A percentile compares a stretch with the other conserved stretches of the same genome.
phyloP scores from a whole-genome alignment of 2,888 invertebrate genomes.

The Boloria euphrosyne region DNA sequence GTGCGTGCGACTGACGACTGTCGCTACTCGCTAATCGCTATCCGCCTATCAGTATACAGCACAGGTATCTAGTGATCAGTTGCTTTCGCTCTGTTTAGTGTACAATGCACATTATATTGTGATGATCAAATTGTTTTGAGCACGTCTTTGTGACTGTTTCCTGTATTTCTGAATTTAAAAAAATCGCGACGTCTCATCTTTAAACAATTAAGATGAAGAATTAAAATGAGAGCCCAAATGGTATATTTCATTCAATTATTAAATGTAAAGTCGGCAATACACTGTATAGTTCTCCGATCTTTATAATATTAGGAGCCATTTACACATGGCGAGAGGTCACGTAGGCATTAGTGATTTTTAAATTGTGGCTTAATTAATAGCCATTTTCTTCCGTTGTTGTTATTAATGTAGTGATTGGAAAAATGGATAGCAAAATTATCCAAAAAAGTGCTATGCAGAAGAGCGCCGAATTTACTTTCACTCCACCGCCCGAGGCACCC shows the following conservation, averaged over 20 bases:
- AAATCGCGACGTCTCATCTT: slow-evolving; percentile 1
- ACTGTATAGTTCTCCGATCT: slow-evolving; percentile 35
- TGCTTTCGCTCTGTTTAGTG: slow-evolving; percentile 22
- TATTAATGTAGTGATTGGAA: slow-evolving; percentile 39
- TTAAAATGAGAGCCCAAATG: slow-evolving; percentile 30
- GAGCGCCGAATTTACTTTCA: slow-evolving; percentile 78
- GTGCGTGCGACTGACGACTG: slow-evolving; percentile 19
- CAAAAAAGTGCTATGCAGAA: slow-evolving; percentile 80
- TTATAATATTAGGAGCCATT: slow-evolving; percentile 70
- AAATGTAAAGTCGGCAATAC: slow-evolving; percentile 27
- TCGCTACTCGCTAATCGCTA: slow-evolving; percentile 14
- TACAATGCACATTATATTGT: slow-evolving; percentile 15
- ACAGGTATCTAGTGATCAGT: slow-evolving; percentile 14
- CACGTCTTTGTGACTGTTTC: slow-evolving; percentile 10
- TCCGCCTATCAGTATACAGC: not conserved
- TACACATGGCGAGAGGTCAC: slow-evolving; percentile 80
- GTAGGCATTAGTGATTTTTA: slow-evolving; percentile 60
- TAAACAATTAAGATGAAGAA: not conserved
- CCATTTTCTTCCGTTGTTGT: slow-evolving; percentile 26
- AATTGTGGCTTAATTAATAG: slow-evolving; percentile 25
- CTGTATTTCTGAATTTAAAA: not conserved
- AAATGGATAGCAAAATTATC: slow-evolving; percentile 76
- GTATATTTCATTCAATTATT: slow-evolving; percentile 23
- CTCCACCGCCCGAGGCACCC: slow-evolving; percentile 84
- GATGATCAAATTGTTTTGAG: slow-evolving; percentile 15